phyloP scores from a whole-genome alignment of 1,140 invertebrate genomes.

The Cydia strobilella region DNA sequence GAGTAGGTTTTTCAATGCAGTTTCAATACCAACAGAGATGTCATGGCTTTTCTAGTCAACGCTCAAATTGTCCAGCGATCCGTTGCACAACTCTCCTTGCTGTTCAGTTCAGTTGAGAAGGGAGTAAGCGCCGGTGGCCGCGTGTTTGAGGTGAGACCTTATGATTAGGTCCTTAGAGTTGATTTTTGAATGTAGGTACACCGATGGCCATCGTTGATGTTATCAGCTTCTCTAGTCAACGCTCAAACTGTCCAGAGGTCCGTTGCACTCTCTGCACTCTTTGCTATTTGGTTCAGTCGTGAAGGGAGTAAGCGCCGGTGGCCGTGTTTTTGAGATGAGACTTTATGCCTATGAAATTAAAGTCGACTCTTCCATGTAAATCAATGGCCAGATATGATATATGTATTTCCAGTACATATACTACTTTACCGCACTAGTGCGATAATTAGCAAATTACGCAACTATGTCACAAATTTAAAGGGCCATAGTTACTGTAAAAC shows the following conservation, averaged over 20 bases:
- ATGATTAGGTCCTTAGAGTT: not conserved
- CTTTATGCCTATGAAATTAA: constrained; percentile 8
- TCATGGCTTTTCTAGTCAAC: not conserved
- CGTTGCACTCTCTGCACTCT: not conserved
- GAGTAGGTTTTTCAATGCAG: not conserved
- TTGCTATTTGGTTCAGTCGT: constrained; percentile 66
- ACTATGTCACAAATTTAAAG: no score
- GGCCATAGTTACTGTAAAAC: no score
- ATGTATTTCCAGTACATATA: no score
- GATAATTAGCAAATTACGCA: no score
- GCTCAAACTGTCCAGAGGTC: not conserved
- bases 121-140: constrained; percentile 91
- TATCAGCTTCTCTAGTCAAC: not conserved
- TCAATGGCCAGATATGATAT: not conserved
- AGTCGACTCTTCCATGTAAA: not conserved
- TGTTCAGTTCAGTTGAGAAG: constrained; percentile 86
- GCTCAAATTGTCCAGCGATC: not conserved
- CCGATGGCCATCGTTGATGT: not conserved
- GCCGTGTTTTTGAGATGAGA: constrained; percentile 90
- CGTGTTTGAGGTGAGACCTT: constrained; percentile 87
- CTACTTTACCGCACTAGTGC: no score
- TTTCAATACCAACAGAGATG: no score
- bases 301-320: constrained; percentile 90
- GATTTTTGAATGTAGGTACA: not conserved
- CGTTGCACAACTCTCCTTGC: constrained; percentile 59